These are phyloP conservation scores for Malurus splendens DNA, from an alignment of 2,797 vertebrate species.

Conservation along the genomic window DNA sequence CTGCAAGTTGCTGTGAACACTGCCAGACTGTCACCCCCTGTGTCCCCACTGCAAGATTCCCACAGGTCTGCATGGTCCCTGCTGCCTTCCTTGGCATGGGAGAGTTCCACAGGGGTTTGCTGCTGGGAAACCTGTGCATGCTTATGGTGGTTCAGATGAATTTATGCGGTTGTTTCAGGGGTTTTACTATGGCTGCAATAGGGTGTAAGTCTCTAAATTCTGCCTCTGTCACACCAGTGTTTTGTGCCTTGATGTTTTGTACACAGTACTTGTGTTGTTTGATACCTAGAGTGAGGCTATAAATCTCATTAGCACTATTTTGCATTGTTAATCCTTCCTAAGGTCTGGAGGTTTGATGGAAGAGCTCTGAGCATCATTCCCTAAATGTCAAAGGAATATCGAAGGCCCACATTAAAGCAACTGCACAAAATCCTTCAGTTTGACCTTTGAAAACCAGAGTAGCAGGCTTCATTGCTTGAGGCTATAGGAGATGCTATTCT, in stretches of 20 bases:
- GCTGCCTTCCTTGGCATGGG: accelerated
- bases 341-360: background rate
- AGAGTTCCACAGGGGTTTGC: background rate
- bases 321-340: background rate
- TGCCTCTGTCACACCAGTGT: background rate
- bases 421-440: background rate
- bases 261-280: background rate
- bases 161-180: accelerated
- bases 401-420: background rate
- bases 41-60: accelerated
- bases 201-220: background rate
- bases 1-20: background rate
- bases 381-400: background rate
- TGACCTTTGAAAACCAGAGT: slow-evolving; percentile 8
- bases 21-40: too few species aligned
- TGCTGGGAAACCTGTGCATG: background rate
- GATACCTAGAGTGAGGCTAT: background rate
- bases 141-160: accelerated
- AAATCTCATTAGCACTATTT: background rate
- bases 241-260: background rate
- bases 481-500: background rate
- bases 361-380: background rate
- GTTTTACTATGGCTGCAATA: background rate
- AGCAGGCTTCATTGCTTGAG: slow-evolving; percentile 1
- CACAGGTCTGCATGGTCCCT: accelerated